These are phyloP conservation scores for Drosophila subquinaria DNA, from an alignment of 2,888 invertebrate genomes.

Conservation along the genomic window DNA sequence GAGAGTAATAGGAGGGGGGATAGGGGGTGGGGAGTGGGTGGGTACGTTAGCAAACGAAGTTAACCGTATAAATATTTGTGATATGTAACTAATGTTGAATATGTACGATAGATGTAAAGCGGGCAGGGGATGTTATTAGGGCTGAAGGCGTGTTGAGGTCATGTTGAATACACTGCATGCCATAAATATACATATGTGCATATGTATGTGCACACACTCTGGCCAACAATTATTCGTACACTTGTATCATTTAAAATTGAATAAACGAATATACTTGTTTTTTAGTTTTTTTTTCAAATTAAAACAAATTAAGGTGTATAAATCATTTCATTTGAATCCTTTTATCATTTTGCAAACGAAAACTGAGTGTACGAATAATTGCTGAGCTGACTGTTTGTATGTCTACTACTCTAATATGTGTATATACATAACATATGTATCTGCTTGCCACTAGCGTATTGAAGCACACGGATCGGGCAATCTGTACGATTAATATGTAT, in stretches of 20 bases:
- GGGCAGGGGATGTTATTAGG: not conserved
- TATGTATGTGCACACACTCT: no score
- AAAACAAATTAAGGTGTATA: no score
- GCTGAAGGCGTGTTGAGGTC: conserved; percentile 12
- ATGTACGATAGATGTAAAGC: conserved; percentile 30
- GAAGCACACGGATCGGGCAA: conserved; percentile 20
- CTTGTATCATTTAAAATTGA: no score
- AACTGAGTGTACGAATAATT: not conserved
- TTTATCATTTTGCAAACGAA: no score
- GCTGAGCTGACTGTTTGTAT: not conserved
- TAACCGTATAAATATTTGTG: conserved; percentile 47
- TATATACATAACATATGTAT: not conserved
- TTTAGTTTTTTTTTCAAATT: no score
- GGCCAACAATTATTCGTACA: no score
- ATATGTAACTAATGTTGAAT: conserved; percentile 62
- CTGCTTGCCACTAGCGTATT: conserved; percentile 4
- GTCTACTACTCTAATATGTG: not conserved
- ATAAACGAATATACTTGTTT: no score
- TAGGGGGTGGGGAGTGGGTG: not conserved
- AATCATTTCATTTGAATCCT: no score
- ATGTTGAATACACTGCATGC: conserved; percentile 17
- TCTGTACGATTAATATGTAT: conserved; percentile 25
- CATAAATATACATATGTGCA: not conserved
- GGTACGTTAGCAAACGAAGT: conserved; percentile 7
- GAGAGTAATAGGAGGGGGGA: not conserved